Percentiles rank a stretch among this genome's conserved stretches.
phyloP scores from a whole-genome alignment of 2,113 vertebrate species.

The Tyrannus savana region DNA sequence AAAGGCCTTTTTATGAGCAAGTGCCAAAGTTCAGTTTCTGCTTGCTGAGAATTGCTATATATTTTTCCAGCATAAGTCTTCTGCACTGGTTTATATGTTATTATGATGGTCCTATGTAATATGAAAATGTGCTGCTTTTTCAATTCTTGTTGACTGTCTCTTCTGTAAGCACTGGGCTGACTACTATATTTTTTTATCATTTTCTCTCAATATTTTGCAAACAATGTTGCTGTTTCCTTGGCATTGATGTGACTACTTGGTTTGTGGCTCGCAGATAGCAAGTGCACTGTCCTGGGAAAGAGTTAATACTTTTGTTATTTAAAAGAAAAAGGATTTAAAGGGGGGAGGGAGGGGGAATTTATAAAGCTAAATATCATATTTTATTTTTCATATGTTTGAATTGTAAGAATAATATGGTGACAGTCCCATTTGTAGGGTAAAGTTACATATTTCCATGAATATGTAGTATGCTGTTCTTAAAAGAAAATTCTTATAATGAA shows the following conservation, averaged over 20 bases:
- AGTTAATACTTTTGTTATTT: conserved; percentile 57
- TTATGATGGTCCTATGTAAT: conserved; percentile 37
- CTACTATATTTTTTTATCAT: conserved; percentile 35
- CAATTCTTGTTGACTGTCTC: conserved; percentile 41
- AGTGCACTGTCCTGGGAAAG: conserved; percentile 24
- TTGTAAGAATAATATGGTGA: conserved; percentile 67
- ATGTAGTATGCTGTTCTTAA: conserved; percentile 70
- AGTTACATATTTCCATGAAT: conserved; percentile 67
- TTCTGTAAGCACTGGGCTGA: conserved; percentile 43
- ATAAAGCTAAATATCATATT: conserved; percentile 78
- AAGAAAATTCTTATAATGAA: conserved; percentile 53
- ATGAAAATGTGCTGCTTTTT: conserved; percentile 56
- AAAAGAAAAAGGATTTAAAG: conserved; percentile 39
- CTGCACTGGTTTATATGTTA: conserved; percentile 47
- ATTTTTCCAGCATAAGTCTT: conserved; percentile 48
- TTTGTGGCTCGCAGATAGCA: conserved; percentile 43
- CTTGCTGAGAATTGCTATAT: conserved; percentile 49
- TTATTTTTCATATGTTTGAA: conserved; percentile 82
- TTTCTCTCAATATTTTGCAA: conserved; percentile 58
- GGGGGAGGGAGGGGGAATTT: conserved; percentile 52
- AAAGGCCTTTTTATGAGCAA: conserved; percentile 69
- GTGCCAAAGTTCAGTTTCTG: conserved; percentile 78
- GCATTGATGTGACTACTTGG: conserved; percentile 27
- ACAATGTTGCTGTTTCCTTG: conserved; percentile 31
- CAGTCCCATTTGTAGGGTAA: conserved; percentile 72